Conservation (phyloP, 1,140 invertebrate genomes). For the Phymastichus coffea region DNA sequence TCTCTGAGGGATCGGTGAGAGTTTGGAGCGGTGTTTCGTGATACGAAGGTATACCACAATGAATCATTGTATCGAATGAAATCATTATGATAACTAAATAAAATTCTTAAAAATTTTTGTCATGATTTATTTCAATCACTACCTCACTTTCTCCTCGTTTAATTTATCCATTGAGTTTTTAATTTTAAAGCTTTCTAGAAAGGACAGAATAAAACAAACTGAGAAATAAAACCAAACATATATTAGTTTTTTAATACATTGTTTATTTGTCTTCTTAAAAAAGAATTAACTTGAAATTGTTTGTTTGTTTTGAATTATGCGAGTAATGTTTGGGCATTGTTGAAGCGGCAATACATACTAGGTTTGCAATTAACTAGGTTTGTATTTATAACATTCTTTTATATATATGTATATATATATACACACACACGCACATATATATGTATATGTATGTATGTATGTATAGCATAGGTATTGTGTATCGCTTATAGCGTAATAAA, state of each 20-base stretch:
- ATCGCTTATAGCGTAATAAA: slow-evolving; percentile 43
- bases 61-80: slow-evolving; percentile 56
- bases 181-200: background rate
- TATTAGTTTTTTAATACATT: slow-evolving; percentile 44
- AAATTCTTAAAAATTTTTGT: slow-evolving; percentile 49
- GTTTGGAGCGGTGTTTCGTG: slow-evolving; percentile 43
- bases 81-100: slow-evolving; percentile 57
- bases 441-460: slow-evolving; percentile 34
- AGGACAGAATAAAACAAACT: background rate
- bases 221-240: background rate
- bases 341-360: slow-evolving; percentile 50
- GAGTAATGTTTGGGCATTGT: slow-evolving; percentile 50
- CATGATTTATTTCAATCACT: background rate
- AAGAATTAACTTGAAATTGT: slow-evolving; percentile 52
- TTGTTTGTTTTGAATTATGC: slow-evolving; percentile 43
- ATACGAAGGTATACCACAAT: slow-evolving; percentile 52
- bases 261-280: slow-evolving; percentile 52
- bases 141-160: background rate
- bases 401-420: slow-evolving; percentile 33
- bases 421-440: no score
- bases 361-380: slow-evolving; percentile 50
- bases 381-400: slow-evolving; percentile 43
- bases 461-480: slow-evolving; percentile 41
- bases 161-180: background rate
- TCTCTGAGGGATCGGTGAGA: slow-evolving; percentile 31